phyloP scores from a whole-genome alignment of 1,140 invertebrate species.

The Procambarus virginalis region DNA sequence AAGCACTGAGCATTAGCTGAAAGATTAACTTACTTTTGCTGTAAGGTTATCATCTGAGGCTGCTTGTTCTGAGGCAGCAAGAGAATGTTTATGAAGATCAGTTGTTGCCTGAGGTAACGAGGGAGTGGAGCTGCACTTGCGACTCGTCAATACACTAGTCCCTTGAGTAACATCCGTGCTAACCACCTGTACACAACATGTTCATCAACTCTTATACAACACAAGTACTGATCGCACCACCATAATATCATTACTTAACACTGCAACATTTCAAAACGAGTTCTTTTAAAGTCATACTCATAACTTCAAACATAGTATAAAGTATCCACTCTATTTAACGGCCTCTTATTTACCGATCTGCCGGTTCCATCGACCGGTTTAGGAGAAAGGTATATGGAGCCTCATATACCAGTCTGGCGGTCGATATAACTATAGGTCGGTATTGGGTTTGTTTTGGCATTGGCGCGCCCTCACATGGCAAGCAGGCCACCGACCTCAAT shows the following conservation, averaged over 20 bases:
- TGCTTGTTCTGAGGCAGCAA: constrained; percentile 92
- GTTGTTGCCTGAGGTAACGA: constrained; percentile 89
- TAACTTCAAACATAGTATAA: too few species aligned
- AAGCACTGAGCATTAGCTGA: not conserved
- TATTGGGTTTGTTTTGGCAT: too few species aligned
- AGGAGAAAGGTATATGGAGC: too few species aligned
- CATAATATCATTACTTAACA: not conserved
- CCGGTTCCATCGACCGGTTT: too few species aligned
- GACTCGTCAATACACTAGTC: constrained; percentile 80
- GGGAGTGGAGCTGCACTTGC: constrained; percentile 95
- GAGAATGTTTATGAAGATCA: constrained; percentile 78
- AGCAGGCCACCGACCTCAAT: too few species aligned
- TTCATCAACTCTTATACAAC: not conserved
- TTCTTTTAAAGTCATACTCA: too few species aligned
- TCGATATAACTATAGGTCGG: too few species aligned
- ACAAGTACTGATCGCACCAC: not conserved
- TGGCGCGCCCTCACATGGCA: too few species aligned
- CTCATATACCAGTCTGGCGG: too few species aligned
- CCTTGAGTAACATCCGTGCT: constrained; percentile 59
- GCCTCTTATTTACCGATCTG: too few species aligned
- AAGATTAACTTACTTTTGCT: constrained; percentile 80
- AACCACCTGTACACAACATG: constrained; percentile 30
- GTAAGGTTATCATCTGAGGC: constrained; percentile 92
- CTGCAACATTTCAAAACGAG: not conserved
- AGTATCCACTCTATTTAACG: too few species aligned